phyloP scores from a whole-genome alignment of 2,888 invertebrate species.

The Hirtodrosophila histrioides region DNA sequence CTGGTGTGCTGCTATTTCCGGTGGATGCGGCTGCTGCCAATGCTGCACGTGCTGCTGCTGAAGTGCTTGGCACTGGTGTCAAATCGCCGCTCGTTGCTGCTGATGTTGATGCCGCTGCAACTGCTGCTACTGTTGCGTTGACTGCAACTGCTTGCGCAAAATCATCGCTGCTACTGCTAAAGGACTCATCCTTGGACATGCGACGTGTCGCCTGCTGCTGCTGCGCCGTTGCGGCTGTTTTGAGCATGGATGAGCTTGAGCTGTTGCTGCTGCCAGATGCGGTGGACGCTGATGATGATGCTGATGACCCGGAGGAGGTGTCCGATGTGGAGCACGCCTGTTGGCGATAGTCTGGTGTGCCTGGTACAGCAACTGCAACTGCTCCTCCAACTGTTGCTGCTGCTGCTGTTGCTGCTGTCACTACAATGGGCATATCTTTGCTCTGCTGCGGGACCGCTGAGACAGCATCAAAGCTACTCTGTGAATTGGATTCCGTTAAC shows the following conservation, averaged over 20 bases:
- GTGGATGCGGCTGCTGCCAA: slow-evolving; percentile 34
- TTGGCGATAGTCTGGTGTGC: slow-evolving; percentile 63
- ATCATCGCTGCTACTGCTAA: slow-evolving; percentile 92
- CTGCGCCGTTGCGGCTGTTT: slow-evolving; percentile 41
- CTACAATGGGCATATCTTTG: slow-evolving; percentile 47
- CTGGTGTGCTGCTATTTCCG: slow-evolving; percentile 3
- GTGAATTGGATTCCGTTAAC: slow-evolving; percentile 81
- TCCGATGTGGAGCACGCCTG: slow-evolving; percentile 75
- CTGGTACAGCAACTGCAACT: slow-evolving; percentile 31
- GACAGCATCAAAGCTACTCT: slow-evolving; percentile 80
- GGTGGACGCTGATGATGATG: slow-evolving; percentile 76
- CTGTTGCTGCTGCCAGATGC: slow-evolving; percentile 81
- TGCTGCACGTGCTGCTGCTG: slow-evolving; percentile 71
- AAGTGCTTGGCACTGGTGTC: slow-evolving; percentile 76
- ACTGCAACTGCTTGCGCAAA: slow-evolving; percentile 86
- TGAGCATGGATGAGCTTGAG: slow-evolving; percentile 81
- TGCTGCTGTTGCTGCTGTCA: slow-evolving; percentile 15
- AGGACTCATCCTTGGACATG: slow-evolving; percentile 91
- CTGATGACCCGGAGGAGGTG: slow-evolving; percentile 79
- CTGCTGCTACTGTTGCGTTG: slow-evolving; percentile 84
- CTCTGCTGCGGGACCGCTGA: slow-evolving; percentile 70
- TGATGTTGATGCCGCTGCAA: slow-evolving; percentile 13
- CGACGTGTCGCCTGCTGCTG: slow-evolving; percentile 83
- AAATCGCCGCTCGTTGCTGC: slow-evolving; percentile 42
- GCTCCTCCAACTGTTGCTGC: slow-evolving; percentile 18